A percentile compares a stretch with the other conserved stretches of the same genome.
These are phyloP conservation scores for zebrafish (Danio rerio) DNA, from an alignment of 2,113 vertebrate genomes.

Conservation along the genomic window GRCz12tu NC_133191.1:20724001-20724500, in stretches of 20 bases:
- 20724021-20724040: neutral
- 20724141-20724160: neutral
- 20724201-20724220: too few relatives aligned
- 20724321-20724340: conserved; percentile 23
- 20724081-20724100: neutral
- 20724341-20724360: conserved; percentile 58
- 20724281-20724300: neutral
- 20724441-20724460: neutral
- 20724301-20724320: conserved; percentile 10
- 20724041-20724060: neutral
- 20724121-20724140: neutral
- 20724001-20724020: too few relatives aligned
- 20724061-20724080: neutral
- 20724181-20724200: neutral
- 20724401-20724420: conserved; percentile 1
- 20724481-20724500: neutral
- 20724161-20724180: neutral
- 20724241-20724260: neutral
- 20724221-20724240: too few relatives aligned
- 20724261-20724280: neutral
- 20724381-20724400: conserved; percentile 1
- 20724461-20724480: neutral
- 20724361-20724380: conserved; percentile 46
- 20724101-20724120: too few relatives aligned
- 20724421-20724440: neutral